Evolutionary conservation across 2,797 vertebrate species (phyloP), one percentile per base, ranked within the genome.

Genomic region (Hyperoplus lanceolatus): DNA sequence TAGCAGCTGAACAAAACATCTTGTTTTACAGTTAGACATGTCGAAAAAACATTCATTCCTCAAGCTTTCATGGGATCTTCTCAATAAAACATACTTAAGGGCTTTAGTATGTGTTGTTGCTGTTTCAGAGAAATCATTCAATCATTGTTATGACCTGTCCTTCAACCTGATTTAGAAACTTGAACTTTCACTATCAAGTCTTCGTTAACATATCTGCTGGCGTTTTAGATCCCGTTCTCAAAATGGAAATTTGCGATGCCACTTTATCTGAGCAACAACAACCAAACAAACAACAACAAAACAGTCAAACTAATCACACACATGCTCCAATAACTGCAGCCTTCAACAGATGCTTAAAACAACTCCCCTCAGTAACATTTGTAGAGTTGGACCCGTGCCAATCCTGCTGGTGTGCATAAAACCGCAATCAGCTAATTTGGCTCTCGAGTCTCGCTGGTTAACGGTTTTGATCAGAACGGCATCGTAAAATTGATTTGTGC

Each of bases 401-500:
- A n/a, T 65, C 41, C 39, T 18, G 46, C 50, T 71, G 21, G 21
- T 74, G 54, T 45, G 51, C 70, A 87, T n/a, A 58, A 86, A 89
- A 75, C 72, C n/a, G 7, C 77, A 87, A 75, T 87, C 73, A 86
- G 67, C 39, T 70, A 78, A 73, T 74, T 29, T 60, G 59, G 61
- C 80, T 84, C 72, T n/a, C 4, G 64, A 65, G 75, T 70, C 63
- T 53, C 14, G 6, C 54, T 43, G 80, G 54, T 77, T 69, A 75
- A 50, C 11, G 70, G 72, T 86, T 86, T 84, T 87, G 66, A 81
- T 86, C 61, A 79, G 71, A 61, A 55, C 61, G 68, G 68, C 70
- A 54, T 84, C 58, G 65, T 68, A 65, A 80, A 84, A 69, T 43
- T 11, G 56, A 75, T 29, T 49, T 66, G 41, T 67, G 69, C 50